Evolutionary conservation across 92 coral and sea anemone genomes (phyloP).

Genomic region (Phenganax stokvisi): DNA sequence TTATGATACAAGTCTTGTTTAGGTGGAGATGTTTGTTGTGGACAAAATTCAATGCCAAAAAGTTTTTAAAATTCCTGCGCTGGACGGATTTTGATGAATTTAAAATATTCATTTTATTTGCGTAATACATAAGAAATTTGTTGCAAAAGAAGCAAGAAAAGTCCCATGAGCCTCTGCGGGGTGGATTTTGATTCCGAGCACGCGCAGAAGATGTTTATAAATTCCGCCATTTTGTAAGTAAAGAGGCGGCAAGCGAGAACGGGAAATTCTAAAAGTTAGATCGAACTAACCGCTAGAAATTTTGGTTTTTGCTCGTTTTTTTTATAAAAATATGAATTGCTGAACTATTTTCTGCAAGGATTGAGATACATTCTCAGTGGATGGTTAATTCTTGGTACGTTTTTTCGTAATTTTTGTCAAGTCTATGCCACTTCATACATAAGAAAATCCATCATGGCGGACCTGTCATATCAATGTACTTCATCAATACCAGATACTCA

Average conservation of each 20-base stretch:
- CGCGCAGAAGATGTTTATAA: slow-evolving; percentile 25
- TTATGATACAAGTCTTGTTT: neutral
- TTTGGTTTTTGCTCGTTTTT: slow-evolving; percentile 33
- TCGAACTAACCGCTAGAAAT: slow-evolving; percentile 3
- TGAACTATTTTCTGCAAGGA: slow-evolving; percentile 47
- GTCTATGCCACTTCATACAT: slow-evolving; percentile 39
- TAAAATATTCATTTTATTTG: neutral
- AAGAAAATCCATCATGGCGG: slow-evolving; percentile 93
- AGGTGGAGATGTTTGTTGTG: neutral
- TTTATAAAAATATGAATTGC: slow-evolving; percentile 30
- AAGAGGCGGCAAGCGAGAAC: slow-evolving; percentile 23
- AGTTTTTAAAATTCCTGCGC: no score
- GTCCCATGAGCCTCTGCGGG: slow-evolving; percentile 62
- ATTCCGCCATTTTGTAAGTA: slow-evolving; percentile 46
- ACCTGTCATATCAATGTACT: slow-evolving; percentile 87
- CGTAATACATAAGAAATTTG: slow-evolving; percentile 21
- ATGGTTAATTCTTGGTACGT: slow-evolving; percentile 57
- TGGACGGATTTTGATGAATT: neutral
- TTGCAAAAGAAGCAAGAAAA: slow-evolving; percentile 1
- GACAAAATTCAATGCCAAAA: neutral
- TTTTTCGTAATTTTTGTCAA: slow-evolving; percentile 55
- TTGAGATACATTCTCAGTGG: slow-evolving; percentile 57
- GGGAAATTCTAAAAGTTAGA: neutral
- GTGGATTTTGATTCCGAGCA: slow-evolving; percentile 17
- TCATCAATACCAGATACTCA: slow-evolving; percentile 45